Evolutionary conservation across 2,797 vertebrate genomes (phyloP).

Genomic region (Glyptemys insculpta): DNA sequence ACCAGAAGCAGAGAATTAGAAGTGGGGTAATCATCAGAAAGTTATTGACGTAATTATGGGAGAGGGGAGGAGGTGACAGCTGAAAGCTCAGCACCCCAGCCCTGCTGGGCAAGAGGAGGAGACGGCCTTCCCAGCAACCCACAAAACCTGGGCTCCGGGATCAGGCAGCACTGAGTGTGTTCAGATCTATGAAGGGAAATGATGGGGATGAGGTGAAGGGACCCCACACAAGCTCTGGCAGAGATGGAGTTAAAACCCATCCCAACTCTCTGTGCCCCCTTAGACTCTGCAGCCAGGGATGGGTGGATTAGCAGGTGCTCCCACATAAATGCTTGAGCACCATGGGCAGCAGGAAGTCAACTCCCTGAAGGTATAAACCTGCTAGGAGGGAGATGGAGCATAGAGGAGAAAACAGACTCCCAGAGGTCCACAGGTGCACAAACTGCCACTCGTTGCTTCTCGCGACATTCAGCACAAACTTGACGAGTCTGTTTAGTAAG

Average conservation of each 20-base stretch:
- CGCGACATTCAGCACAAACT: not conserved
- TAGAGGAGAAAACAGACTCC: not conserved
- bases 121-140: not conserved
- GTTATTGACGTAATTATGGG: not conserved
- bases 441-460: not conserved
- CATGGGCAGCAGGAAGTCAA: not conserved
- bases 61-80: not conserved
- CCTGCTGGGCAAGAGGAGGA: not conserved
- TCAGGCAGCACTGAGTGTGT: not conserved
- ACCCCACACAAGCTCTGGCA: too few species aligned
- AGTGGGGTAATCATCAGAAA: not conserved
- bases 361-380: too few species aligned
- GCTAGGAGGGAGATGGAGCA: not conserved
- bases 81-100: not conserved
- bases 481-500: not conserved
- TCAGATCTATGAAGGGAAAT: not conserved
- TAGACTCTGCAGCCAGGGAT: not conserved
- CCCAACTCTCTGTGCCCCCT: not conserved
- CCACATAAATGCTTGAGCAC: not conserved
- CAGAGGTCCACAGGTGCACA: not conserved
- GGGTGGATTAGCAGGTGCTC: not conserved
- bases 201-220: not conserved
- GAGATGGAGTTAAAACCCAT: not conserved
- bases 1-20: not conserved
- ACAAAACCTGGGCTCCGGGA: not conserved